Evolutionary conservation across 2,797 vertebrate genomes (phyloP).

Genomic region (Sarcophilus harrisii): DNA sequence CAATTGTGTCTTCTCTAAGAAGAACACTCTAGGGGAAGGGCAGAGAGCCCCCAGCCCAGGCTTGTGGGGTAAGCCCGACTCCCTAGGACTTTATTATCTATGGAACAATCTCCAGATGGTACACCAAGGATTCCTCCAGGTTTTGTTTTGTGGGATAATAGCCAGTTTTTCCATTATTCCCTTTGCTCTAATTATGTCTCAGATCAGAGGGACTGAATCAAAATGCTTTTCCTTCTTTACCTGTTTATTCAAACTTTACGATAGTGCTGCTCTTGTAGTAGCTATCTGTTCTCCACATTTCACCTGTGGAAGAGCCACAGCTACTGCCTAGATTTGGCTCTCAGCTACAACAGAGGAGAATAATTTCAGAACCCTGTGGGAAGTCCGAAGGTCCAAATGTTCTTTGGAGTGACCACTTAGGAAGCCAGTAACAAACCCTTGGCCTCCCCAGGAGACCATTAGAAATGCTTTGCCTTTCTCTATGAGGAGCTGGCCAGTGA

Average conservation of each 20-base stretch:
- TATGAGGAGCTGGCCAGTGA: not conserved
- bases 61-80: not conserved
- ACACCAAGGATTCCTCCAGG: not conserved
- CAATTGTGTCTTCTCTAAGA: not conserved
- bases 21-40: not conserved
- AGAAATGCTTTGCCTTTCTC: not conserved
- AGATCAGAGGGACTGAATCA: not conserved
- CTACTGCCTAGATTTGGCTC: not conserved
- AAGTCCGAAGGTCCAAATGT: not conserved
- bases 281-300: not conserved
- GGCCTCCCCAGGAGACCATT: not conserved
- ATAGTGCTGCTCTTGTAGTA: not conserved
- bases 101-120: not conserved
- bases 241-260: not conserved
- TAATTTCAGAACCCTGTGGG: not conserved
- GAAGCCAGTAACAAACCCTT: not conserved
- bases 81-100: not conserved
- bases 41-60: not conserved
- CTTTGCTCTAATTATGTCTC: not conserved
- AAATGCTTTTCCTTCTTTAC: not conserved
- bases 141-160: not conserved
- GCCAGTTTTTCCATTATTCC: not conserved
- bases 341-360: not conserved
- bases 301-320: not conserved
- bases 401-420: not conserved